phyloP scores from a whole-genome alignment of 1,140 invertebrate genomes.

The Brachionus sp. region DNA sequence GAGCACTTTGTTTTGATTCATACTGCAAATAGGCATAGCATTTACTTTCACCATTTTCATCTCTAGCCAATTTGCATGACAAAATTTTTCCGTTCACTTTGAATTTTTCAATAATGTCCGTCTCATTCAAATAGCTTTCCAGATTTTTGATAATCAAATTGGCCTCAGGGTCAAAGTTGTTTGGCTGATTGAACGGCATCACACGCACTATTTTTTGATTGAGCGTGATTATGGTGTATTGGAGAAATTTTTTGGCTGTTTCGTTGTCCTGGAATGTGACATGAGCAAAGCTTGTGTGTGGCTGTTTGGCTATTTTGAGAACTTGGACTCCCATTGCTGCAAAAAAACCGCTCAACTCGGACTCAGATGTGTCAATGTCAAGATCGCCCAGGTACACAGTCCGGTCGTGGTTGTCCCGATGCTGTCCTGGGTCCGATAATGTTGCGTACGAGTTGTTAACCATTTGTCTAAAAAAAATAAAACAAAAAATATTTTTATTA shows the following conservation, averaged over 20 bases:
- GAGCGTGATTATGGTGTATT: neutral
- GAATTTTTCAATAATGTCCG: slow-evolving; percentile 34
- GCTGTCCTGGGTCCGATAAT: neutral
- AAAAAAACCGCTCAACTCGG: neutral
- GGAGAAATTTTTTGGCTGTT: slow-evolving; percentile 16
- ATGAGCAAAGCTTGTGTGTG: slow-evolving; percentile 37
- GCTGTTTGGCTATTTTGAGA: slow-evolving; percentile 9
- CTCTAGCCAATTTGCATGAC: slow-evolving; percentile 34
- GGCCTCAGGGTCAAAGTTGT: slow-evolving; percentile 37
- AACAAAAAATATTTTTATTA: neutral
- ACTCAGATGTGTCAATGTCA: slow-evolving; percentile 10
- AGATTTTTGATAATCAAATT: slow-evolving; percentile 45
- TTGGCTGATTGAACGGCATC: slow-evolving; percentile 46
- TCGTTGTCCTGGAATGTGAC: slow-evolving; percentile 1
- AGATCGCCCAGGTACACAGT: slow-evolving; percentile 41
- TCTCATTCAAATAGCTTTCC: slow-evolving; percentile 14
- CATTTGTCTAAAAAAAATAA: slow-evolving; percentile 15
- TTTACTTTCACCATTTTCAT: slow-evolving; percentile 23
- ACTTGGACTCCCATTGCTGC: neutral
- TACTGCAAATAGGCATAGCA: slow-evolving; percentile 45
- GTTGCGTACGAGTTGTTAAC: neutral
- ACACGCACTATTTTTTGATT: neutral
- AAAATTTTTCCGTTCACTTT: neutral
- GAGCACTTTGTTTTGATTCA: neutral
- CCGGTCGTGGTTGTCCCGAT: neutral